Conservation (phyloP, 2,113 vertebrate species). For the Dascyllus trimaculatus region DNA sequence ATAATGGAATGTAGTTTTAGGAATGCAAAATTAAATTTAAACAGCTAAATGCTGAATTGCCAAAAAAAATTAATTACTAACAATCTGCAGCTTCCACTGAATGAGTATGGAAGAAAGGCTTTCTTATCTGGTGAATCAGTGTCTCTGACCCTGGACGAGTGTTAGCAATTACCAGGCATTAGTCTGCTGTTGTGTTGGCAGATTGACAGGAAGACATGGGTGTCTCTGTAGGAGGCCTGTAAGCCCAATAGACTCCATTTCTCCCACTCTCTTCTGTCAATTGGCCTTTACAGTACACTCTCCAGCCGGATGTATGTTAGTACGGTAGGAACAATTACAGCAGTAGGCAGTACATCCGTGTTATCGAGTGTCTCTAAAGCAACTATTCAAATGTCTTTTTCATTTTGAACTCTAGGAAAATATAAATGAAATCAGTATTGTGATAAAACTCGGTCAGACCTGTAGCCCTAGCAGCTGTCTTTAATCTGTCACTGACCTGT, state of each 20-base stretch:
- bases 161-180: constrained; percentile 61
- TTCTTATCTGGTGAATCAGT: constrained; percentile 31
- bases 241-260: neutral
- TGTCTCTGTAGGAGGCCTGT: constrained; percentile 36
- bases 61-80: neutral
- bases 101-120: neutral
- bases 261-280: neutral
- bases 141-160: constrained; percentile 46
- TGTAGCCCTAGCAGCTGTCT: no score
- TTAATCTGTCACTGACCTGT: no score
- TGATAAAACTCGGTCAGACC: neutral
- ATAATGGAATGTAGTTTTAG: neutral
- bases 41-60: neutral
- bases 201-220: constrained; percentile 51
- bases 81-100: neutral
- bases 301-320: constrained; percentile 27
- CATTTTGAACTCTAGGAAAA: neutral
- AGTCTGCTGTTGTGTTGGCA: constrained; percentile 48
- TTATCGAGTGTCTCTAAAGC: neutral
- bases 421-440: neutral
- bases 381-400: neutral
- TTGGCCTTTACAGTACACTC: neutral
- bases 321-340: constrained; percentile 11
- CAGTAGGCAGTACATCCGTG: neutral
- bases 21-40: neutral